Conservation (phyloP, 2,888 invertebrate genomes). For the Lochmaea capreae region DNA sequence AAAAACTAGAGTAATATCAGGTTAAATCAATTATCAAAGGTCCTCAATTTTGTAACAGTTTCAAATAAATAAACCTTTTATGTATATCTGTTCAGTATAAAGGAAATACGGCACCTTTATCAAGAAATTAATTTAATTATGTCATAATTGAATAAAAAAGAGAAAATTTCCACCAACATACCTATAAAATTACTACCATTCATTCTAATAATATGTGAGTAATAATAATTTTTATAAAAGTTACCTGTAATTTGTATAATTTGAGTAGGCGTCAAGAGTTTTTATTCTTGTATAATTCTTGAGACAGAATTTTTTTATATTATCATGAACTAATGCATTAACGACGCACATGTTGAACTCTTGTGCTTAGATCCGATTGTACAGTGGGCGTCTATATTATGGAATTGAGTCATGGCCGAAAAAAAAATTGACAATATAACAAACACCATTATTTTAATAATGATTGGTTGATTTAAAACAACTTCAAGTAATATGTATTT, state of each 20-base stretch:
- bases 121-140: no score
- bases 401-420: neutral
- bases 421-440: neutral
- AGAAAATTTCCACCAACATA: neutral
- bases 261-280: neutral
- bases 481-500: neutral
- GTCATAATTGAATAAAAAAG: neutral
- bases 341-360: neutral
- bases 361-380: neutral
- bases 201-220: neutral
- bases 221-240: neutral
- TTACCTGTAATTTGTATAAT: constrained; percentile 1
- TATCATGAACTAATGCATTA: neutral
- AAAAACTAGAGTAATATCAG: no score
- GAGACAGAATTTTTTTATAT: neutral
- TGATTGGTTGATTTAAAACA: no score
- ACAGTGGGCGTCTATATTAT: neutral
- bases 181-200: neutral
- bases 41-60: no score
- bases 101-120: neutral
- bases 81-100: neutral
- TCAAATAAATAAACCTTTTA: no score
- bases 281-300: neutral
- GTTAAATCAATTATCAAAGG: no score
- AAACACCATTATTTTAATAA: neutral